Conservation (phyloP, 2,888 invertebrate species). For the Tetanocera ferruginea region DNA sequence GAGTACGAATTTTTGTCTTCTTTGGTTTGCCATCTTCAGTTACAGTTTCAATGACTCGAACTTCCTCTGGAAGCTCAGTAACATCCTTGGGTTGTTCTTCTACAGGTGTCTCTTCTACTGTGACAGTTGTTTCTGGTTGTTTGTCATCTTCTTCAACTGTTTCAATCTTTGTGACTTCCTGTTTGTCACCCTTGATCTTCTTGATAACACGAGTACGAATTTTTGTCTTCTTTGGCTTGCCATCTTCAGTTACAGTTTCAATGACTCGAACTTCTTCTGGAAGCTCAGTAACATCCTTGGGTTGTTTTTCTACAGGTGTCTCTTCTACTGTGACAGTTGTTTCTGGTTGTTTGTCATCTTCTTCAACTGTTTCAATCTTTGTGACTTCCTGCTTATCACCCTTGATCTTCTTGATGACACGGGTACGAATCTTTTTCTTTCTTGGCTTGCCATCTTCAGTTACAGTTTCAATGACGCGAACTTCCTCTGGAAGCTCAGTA, state of each 20-base stretch:
- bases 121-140: constrained; percentile 46
- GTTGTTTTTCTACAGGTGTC: constrained; percentile 39
- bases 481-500: constrained; percentile 45
- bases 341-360: constrained; percentile 45
- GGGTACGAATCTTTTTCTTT: constrained; percentile 47
- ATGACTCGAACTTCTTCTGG: constrained; percentile 46
- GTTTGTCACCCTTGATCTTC: constrained; percentile 48
- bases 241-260: constrained; percentile 45
- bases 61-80: constrained; percentile 46
- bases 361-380: constrained; percentile 47
- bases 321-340: constrained; percentile 47
- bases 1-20: constrained; percentile 48
- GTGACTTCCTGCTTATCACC: constrained; percentile 47
- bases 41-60: constrained; percentile 44
- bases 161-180: constrained; percentile 49
- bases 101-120: constrained; percentile 44
- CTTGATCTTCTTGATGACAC: constrained; percentile 48
- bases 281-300: constrained; percentile 42
- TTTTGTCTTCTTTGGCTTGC: constrained; percentile 46
- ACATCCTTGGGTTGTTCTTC: constrained; percentile 43
- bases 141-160: constrained; percentile 49
- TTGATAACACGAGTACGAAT: constrained; percentile 48
- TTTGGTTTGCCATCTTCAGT: constrained; percentile 46
- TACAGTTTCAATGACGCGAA: constrained; percentile 43
- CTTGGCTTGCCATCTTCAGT: constrained; percentile 46